A percentile compares a stretch with the other conserved stretches of the same genome.
Evolutionary conservation across 1,140 invertebrate species (phyloP).

Genomic region (Lordiphosa stackelbergi): DNA sequence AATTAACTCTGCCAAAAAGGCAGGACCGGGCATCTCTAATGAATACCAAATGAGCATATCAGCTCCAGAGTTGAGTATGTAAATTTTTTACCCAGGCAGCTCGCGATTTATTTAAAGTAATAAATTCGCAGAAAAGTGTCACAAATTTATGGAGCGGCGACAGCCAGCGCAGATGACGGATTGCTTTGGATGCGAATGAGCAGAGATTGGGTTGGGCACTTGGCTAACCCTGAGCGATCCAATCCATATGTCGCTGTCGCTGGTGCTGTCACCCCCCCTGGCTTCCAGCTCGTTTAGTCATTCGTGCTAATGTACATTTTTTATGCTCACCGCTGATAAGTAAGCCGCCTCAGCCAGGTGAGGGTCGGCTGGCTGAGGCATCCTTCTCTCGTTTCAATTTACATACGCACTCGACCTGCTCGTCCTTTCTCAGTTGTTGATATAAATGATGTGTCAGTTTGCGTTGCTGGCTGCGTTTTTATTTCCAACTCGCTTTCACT

Average conservation of each 20-base stretch:
- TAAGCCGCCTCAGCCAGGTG: conserved; percentile 34
- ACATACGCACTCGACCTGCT: conserved; percentile 39
- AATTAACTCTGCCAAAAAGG: conserved; percentile 62
- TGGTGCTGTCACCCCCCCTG: background rate
- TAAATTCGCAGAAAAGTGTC: conserved; percentile 71
- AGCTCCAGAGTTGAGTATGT: conserved; percentile 13
- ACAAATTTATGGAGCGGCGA: conserved; percentile 68
- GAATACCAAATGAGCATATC: conserved; percentile 69
- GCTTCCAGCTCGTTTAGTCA: conserved; percentile 43
- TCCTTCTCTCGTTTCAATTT: conserved; percentile 62
- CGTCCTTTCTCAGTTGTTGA: background rate
- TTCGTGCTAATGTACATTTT: conserved; percentile 64
- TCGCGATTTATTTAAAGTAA: conserved; percentile 67
- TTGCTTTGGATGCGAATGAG: conserved; percentile 45
- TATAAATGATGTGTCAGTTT: conserved; percentile 74
- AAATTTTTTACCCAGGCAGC: conserved; percentile 18
- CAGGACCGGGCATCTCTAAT: conserved; percentile 49
- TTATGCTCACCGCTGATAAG: conserved; percentile 58
- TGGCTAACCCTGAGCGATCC: conserved; percentile 29
- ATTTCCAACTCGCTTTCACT: conserved; percentile 66
- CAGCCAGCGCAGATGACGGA: conserved; percentile 62
- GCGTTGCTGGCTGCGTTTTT: conserved; percentile 66
- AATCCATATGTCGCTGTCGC: conserved; percentile 42
- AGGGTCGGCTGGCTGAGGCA: conserved; percentile 26
- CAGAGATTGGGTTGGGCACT: conserved; percentile 25